These are phyloP conservation scores for Monochamus saltuarius DNA, from an alignment of 1,140 invertebrate genomes.

Conservation along the genomic window DNA sequence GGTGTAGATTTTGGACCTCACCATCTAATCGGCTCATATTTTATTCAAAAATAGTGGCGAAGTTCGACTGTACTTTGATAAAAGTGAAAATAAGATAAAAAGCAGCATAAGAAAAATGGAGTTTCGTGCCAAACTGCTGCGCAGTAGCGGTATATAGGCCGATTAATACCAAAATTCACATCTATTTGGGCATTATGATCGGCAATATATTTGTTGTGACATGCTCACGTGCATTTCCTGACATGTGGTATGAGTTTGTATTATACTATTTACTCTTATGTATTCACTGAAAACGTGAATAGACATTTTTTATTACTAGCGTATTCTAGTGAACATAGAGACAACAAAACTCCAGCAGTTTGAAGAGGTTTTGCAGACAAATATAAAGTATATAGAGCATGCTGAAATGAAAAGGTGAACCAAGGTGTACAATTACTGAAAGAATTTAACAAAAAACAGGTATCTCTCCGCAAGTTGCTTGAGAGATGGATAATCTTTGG, in stretches of 20 bases:
- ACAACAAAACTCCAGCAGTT: conserved; percentile 15
- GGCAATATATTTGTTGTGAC: conserved; percentile 41
- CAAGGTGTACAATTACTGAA: background rate
- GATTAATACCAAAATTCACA: conserved; percentile 5
- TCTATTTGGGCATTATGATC: conserved; percentile 11
- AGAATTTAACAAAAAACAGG: conserved; percentile 8
- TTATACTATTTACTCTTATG: no score
- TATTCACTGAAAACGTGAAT: no score
- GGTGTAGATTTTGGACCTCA: no score
- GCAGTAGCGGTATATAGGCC: background rate
- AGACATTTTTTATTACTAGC: conserved; percentile 34
- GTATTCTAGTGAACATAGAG: conserved; percentile 41
- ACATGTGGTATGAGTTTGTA: no score
- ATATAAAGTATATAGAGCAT: conserved; percentile 5
- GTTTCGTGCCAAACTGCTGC: conserved; percentile 2
- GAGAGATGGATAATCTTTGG: background rate
- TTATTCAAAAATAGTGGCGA: no score
- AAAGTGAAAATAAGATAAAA: conserved; percentile 15
- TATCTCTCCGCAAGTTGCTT: conserved; percentile 11
- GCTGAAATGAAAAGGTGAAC: conserved; percentile 6
- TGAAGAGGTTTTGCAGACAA: conserved; percentile 9
- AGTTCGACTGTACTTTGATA: background rate
- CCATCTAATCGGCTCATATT: no score
- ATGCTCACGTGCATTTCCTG: conserved; percentile 41
- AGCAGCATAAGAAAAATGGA: conserved; percentile 12